A percentile compares a stretch with the other conserved stretches of the same genome.
These are phyloP conservation scores for Neolamprologus kungweensis DNA, from an alignment of 2,113 vertebrate species.

Conservation along the genomic window DNA sequence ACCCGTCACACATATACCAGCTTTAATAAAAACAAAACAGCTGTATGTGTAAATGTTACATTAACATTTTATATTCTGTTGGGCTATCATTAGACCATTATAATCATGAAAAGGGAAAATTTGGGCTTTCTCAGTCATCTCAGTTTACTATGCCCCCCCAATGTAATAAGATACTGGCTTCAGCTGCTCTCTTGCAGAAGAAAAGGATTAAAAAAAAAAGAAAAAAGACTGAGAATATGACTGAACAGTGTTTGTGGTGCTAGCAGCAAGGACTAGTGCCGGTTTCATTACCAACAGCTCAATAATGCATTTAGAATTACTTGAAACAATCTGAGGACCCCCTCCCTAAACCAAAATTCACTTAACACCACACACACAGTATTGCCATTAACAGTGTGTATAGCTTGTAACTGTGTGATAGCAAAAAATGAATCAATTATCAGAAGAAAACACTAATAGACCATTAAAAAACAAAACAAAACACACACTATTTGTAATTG, in stretches of 20 bases:
- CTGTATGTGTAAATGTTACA: background rate
- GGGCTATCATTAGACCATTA: background rate
- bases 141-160: background rate
- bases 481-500: background rate
- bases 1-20: background rate
- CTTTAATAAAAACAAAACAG: background rate
- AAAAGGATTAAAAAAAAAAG: background rate
- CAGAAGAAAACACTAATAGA: background rate
- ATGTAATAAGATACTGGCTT: background rate
- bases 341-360: background rate
- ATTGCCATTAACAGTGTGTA: background rate
- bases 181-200: background rate
- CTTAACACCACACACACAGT: background rate
- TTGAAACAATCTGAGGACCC: background rate
- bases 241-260: background rate
- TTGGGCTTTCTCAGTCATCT: background rate
- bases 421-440: background rate
- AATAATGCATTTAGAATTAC: fast-evolving
- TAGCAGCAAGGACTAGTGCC: background rate
- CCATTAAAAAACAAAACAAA: background rate
- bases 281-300: background rate
- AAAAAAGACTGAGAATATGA: background rate
- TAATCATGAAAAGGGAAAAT: background rate
- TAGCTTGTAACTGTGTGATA: background rate
- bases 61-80: background rate